Percentiles rank a stretch among this genome's conserved stretches.
Conservation (phyloP, 2,797 vertebrate species). For the Sorex maritimensis region DNA sequence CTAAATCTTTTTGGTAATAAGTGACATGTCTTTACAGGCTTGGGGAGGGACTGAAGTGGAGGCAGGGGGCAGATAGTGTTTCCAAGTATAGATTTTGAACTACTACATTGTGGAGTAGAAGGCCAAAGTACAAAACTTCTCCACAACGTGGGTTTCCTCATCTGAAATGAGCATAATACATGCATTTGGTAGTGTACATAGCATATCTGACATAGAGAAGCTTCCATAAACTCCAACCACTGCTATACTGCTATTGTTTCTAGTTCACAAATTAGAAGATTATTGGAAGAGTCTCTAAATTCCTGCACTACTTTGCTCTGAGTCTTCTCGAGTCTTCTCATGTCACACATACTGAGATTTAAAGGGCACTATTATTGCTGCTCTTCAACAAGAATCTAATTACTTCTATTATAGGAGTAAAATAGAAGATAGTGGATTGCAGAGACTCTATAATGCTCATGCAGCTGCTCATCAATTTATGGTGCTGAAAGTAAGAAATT, state of each 20-base stretch:
- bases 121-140: not conserved
- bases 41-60: not conserved
- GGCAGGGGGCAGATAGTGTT: too few relatives aligned
- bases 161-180: not conserved
- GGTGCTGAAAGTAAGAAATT: not conserved
- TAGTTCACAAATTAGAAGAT: not conserved
- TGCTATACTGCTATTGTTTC: not conserved
- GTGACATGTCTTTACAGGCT: not conserved
- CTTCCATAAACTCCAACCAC: not conserved
- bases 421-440: not conserved
- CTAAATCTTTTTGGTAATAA: not conserved
- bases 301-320: not conserved
- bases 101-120: not conserved
- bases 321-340: not conserved
- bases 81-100: not conserved
- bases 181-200: too few relatives aligned
- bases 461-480: not conserved
- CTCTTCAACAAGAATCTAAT: not conserved
- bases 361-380: not conserved
- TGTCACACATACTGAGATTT: too few relatives aligned
- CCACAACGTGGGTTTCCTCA: not conserved
- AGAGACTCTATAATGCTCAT: not conserved
- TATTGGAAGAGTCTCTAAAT: not conserved
- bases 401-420: not conserved
- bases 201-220: not conserved